Percentiles rank a stretch among this genome's conserved stretches.
These are phyloP conservation scores for Phrynocephalus guinanensis DNA, from an alignment of 2,797 vertebrate species.

Conservation along the genomic window DNA sequence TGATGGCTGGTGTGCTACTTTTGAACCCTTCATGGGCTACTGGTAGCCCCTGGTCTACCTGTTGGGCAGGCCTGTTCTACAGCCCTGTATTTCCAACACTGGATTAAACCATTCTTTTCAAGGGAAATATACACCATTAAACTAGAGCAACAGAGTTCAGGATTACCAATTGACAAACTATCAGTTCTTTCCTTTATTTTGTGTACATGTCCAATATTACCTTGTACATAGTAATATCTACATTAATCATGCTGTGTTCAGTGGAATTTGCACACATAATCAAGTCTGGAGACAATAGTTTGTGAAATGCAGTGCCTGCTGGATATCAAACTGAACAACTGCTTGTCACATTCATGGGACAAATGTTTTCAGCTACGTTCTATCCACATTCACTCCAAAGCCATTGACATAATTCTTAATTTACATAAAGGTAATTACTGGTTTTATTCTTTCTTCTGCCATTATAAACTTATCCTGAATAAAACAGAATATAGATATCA, in stretches of 20 bases:
- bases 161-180: not conserved
- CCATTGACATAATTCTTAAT: constrained; percentile 19
- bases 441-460: constrained; percentile 23
- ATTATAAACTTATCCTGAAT: constrained; percentile 29
- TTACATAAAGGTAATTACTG: constrained; percentile 25
- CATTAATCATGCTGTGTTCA: constrained; percentile 3
- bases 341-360: not conserved
- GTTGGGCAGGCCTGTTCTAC: too few relatives aligned
- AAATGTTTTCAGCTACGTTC: constrained; percentile 22
- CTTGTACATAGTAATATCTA: not conserved
- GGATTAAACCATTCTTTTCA: too few relatives aligned
- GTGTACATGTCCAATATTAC: not conserved
- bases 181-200: not conserved
- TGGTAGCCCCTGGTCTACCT: too few relatives aligned
- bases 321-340: constrained; percentile 5
- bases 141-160: not conserved
- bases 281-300: not conserved
- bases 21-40: too few relatives aligned
- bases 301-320: constrained; percentile 12
- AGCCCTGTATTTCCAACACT: too few relatives aligned
- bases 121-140: not conserved
- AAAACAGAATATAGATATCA: constrained; percentile 25
- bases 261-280: not conserved
- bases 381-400: constrained; percentile 10
- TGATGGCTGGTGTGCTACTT: too few relatives aligned